Percentiles rank a stretch among this genome's conserved stretches.
These are phyloP conservation scores for Neoscelio sp. DNA, from an alignment of 2,888 invertebrate species.

Conservation along the genomic window DNA sequence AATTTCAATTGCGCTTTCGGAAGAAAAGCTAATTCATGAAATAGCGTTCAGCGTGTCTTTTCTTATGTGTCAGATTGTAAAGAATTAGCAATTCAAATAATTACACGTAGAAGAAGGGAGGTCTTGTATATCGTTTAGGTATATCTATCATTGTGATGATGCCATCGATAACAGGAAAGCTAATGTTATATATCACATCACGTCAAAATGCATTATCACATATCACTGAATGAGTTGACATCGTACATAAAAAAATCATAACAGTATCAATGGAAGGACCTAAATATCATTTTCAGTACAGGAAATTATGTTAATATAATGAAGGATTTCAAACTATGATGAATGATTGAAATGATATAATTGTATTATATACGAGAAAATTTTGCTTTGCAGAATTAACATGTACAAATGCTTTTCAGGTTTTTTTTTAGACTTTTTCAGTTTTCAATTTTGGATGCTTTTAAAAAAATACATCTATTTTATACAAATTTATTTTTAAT, in stretches of 20 bases:
- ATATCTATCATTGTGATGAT: constrained; percentile 40
- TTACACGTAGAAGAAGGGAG: constrained; percentile 41
- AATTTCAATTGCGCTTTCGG: constrained; percentile 20
- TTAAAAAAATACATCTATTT: too few relatives aligned
- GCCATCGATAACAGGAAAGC: constrained; percentile 27
- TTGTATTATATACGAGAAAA: too few relatives aligned
- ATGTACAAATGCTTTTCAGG: too few relatives aligned
- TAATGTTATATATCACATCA: constrained; percentile 32
- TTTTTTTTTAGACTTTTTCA: too few relatives aligned
- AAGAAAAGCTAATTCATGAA: constrained; percentile 30
- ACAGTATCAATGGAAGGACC: neutral
- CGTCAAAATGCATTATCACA: constrained; percentile 26
- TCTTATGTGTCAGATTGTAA: constrained; percentile 25
- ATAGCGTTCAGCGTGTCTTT: constrained; percentile 20
- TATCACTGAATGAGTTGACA: constrained; percentile 9
- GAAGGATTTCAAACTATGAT: too few relatives aligned
- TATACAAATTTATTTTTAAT: too few relatives aligned
- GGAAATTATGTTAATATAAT: too few relatives aligned
- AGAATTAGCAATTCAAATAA: constrained; percentile 65
- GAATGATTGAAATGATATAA: neutral
- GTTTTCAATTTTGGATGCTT: too few relatives aligned
- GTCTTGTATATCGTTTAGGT: constrained; percentile 32
- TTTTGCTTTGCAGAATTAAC: too few relatives aligned
- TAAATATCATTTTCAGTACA: neutral
- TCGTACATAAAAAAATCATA: constrained; percentile 3